phyloP scores from a whole-genome alignment of 2,888 invertebrate genomes.

The Drosophila infuscata region DNA sequence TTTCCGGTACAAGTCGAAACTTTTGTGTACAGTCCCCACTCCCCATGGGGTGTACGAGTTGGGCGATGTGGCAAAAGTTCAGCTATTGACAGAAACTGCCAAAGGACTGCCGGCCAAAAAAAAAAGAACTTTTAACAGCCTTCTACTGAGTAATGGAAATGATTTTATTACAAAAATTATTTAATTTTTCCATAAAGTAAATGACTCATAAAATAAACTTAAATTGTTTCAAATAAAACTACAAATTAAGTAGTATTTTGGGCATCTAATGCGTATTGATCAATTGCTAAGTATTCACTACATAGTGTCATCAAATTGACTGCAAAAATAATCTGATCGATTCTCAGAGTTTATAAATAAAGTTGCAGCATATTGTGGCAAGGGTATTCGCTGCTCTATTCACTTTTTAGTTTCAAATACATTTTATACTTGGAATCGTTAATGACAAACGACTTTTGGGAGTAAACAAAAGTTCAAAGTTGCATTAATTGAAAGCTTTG shows the following conservation, averaged over 20 bases:
- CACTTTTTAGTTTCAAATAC: constrained; percentile 20
- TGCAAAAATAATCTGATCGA: background rate
- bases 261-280: background rate
- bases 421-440: constrained; percentile 41
- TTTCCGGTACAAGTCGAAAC: constrained; percentile 51
- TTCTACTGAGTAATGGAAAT: background rate
- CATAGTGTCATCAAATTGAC: background rate
- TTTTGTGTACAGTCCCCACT: constrained; percentile 32
- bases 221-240: background rate
- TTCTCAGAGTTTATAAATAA: background rate
- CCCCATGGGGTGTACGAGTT: background rate
- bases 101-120: constrained; percentile 8
- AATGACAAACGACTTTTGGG: constrained; percentile 39
- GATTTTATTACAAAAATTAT: background rate
- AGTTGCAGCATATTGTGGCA: background rate
- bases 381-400: background rate
- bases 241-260: background rate
- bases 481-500: background rate
- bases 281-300: background rate
- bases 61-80: constrained; percentile 29
- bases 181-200: background rate
- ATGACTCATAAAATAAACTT: background rate
- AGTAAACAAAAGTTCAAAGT: constrained; percentile 4
- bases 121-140: background rate
- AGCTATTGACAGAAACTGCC: constrained; percentile 26